Base-by-base conservation (phyloP, 2,113 vertebrate genomes). In the Indri indri region DNA sequence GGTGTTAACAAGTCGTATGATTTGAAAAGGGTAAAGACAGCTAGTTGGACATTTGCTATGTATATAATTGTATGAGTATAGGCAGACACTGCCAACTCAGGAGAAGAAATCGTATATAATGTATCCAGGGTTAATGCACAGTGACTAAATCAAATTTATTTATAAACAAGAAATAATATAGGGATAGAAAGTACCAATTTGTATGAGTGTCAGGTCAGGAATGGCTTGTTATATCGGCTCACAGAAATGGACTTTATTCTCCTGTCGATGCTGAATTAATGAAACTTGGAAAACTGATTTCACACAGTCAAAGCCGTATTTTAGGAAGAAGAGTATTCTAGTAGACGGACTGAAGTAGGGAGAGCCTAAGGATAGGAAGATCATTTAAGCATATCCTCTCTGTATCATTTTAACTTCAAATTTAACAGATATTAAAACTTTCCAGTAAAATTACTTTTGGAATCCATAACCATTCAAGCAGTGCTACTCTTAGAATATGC, bases 341-440 rank as follows among this genome's bases (percentile, higher is more conserved):
- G 34, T n/a, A 34, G 34, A 70, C n/a, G 23, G 9, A 79, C 37
- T 82, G 57, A 86, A 66, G 20, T 47, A 45, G 20, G 4, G 9
- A 34, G 4, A 50, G 1, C 9, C 18, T 82, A 63, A 89, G 25
- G 25, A 79, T 5, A 89, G 17, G 27, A 8, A 92, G 4, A 40
- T 4, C 61, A 70, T 81, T 27, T 59, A 71, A 84, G 34, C 17
- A 0, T 57, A 52, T 59, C 42, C 63, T 92, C 37, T 45, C 32
- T 89, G 2, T 68, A 71, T 81, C 12, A 57, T 88, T 90, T 89
- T 88, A 86, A 90, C 13, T 87, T 94, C 50, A 86, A 70, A 73
- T 91, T 74, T 93, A 93, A 76, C 17, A 91, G 42, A 37, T 91
- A 76, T 45, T 91, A 89, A 92, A 94, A 82, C 66, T 94, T 95